Evolutionary conservation across 2,797 vertebrate species (phyloP), one percentile per base, ranked within the genome.

Genomic region (Phataginus tricuspis): DNA sequence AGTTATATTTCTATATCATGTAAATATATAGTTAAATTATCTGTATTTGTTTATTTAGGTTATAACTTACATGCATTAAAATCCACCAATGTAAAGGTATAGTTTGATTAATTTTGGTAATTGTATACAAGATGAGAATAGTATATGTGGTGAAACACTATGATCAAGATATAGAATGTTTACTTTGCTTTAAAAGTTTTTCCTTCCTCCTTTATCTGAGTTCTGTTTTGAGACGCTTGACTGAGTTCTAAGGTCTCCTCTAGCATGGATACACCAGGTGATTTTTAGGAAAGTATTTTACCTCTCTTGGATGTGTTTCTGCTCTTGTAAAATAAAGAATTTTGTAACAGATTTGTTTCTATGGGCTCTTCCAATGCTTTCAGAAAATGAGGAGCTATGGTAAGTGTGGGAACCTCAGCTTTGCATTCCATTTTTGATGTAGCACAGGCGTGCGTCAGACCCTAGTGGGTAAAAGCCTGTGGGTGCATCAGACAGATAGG

Each of bases 241-340:
- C n/a, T 45, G 21, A 45, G 10, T 64, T 80, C 37, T 37, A 64
- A 16, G 4, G 34, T 34, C 23, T 72, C 72, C 49, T 80, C 71
- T 29, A 71, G 42, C 16, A 69, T 27, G 0, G 42, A 64, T 21
- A 51, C 11, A 23, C 39, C 3, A n/a, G 19, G 31, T 87, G 49
- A 66, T 68, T 75, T 75, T 69, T 53, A 53, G 55, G 23, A 55
- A 94, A 82, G 51, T n/a, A 37, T 2, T 83, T 37, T 45, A 69
- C 19, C 21, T 68, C 23, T 96, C 49, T 45, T 55, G 51, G 29
- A 23, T 57, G 79, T 42, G 39, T 59, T 87, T 84, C 68, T 83
- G 68, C 37, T 94, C 42, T 61, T 61, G 18, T 42, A 86, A 86
- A 75, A 85, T 9, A 55, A 90, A 27, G n/a, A 57, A 18, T 12